Evolutionary conservation across 2,888 invertebrate genomes (phyloP), one percentile per base, ranked within the genome.

Genomic region (Andricus curvator): DNA sequence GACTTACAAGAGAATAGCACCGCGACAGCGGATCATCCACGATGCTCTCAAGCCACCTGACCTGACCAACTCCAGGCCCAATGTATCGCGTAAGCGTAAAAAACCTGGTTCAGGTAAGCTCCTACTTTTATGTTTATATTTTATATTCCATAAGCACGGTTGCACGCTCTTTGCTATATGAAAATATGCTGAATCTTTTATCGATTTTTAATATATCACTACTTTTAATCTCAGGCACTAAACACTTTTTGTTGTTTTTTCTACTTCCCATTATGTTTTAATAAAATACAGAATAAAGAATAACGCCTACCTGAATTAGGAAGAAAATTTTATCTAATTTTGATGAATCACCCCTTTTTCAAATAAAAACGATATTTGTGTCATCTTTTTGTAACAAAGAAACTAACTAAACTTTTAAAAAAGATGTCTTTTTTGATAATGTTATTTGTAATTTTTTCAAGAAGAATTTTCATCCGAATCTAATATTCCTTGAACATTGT

Each of bases 1-100:
- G 93, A 97, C 97, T 89, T 97, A 97, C 95, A 97, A 97, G 95
- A 96, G 96, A 91, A 92, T 93, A 89, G 92, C 92, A 65, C 91
- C 92, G 56, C 89, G 90, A 80, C 91, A 90, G 83, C 89, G 88
- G 81, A 88, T 88, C 80, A 84, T 88, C 88, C 88, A 90, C 85
- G 83, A 83, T 81, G 81, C 83, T 33, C 74, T 74, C 13, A 74
- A 74, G n/a, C 51, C 74, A 37, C 20, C 79, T 84, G 84, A 85
- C 85, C 79, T 85, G 80, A 80, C 68, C 79, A 70, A 81, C 79
- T 81, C 80, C 48, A 88, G 85, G 82, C 81, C 86, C 86, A 88
- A 88, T 88, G 90, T 91, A 85, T 94, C 95, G 44, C 94, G 96
- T 91, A 96, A 96, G 93, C 94, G 96, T 90, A 96, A 96, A 93